These are phyloP conservation scores for Callorhinus ursinus DNA, from an alignment of 2,113 vertebrate genomes.

Conservation along the genomic window DNA sequence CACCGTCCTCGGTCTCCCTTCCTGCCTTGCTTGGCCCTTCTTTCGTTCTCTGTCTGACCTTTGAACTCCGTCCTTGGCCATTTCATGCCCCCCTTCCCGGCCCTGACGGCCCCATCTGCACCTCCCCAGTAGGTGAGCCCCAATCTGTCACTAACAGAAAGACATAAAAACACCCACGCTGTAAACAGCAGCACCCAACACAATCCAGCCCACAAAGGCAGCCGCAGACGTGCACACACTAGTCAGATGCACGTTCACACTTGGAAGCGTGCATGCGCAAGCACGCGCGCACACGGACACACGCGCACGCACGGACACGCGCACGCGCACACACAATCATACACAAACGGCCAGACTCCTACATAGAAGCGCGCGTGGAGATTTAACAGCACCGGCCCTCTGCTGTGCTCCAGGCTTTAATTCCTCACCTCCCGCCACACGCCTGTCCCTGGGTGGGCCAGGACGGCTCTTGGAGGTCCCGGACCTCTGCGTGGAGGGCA, in stretches of 20 bases:
- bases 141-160: not conserved
- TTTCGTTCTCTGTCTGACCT: not conserved
- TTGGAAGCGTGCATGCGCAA: not conserved
- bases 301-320: too few species aligned
- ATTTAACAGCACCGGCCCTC: too few species aligned
- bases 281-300: too few species aligned
- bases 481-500: not conserved
- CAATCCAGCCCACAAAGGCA: not conserved
- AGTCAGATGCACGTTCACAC: not conserved
- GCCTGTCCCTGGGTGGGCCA: not conserved
- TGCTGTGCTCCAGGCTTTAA: not conserved
- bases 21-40: not conserved
- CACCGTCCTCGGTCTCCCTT: not conserved
- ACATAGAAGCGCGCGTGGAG: not conserved
- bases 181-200: too few species aligned
- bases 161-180: not conserved
- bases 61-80: not conserved
- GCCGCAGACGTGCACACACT: not conserved
- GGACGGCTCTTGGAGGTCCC: not conserved
- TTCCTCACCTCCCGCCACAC: not conserved
- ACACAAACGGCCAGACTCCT: not conserved
- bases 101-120: not conserved
- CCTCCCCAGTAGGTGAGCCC: not conserved
- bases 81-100: not conserved
- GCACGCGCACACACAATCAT: not conserved